Percentiles rank a stretch among this genome's conserved stretches.
Evolutionary conservation across 2,113 vertebrate species (phyloP).

Genomic region (Pelmatolapia mariae): DNA sequence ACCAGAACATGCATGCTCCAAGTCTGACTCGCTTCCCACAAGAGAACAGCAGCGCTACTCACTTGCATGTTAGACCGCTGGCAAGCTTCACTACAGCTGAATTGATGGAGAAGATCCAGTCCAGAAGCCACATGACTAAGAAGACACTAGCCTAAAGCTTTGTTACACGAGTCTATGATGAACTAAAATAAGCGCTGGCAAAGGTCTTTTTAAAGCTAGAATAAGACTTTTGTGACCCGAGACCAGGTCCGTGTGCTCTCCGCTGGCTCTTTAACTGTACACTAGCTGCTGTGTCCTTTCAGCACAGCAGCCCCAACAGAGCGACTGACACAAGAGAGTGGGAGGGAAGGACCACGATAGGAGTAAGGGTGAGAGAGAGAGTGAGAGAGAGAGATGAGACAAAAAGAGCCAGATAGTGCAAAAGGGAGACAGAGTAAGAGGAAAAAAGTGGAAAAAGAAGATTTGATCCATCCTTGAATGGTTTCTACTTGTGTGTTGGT

Average conservation of each 20-base stretch:
- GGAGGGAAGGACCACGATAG: slow-evolving; percentile 17
- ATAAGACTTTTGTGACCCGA: background rate
- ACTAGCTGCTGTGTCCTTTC: slow-evolving; percentile 21
- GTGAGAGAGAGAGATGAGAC: background rate
- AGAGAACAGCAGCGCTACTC: slow-evolving; percentile 32
- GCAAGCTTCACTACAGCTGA: slow-evolving; percentile 73
- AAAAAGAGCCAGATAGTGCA: background rate
- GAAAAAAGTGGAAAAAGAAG: background rate
- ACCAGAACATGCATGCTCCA: background rate
- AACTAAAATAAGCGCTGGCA: background rate
- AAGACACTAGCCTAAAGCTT: background rate
- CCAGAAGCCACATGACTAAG: slow-evolving; percentile 73
- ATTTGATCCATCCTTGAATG: background rate
- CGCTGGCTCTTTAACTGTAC: background rate
- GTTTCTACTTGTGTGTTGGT: background rate
- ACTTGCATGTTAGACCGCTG: slow-evolving; percentile 70
- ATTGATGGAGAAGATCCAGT: slow-evolving; percentile 76
- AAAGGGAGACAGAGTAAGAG: background rate
- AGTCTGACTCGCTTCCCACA: background rate
- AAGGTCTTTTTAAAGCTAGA: background rate
- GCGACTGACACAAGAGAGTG: slow-evolving; percentile 11
- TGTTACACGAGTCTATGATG: background rate
- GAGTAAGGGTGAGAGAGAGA: background rate
- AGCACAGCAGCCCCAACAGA: slow-evolving; percentile 23
- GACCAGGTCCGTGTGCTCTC: background rate